Evolutionary conservation across 1,140 invertebrate species (phyloP), one percentile per base, ranked within the genome.

Genomic region (Nasonia longicornis): DNA sequence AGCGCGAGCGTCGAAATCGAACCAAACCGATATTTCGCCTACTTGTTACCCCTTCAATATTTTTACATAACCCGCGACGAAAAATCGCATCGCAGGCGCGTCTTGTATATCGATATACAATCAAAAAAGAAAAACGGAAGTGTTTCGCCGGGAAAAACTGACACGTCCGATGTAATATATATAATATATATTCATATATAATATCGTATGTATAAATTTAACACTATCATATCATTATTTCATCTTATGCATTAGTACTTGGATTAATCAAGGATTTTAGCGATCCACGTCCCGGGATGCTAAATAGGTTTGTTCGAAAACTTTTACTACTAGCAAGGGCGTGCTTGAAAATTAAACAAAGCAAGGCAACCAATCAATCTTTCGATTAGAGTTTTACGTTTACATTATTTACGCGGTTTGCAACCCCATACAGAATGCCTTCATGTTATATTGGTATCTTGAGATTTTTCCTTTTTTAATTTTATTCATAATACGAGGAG

Each of bases 281-380:
- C 86, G 85, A 86, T 87, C 86, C 83, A 87, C 85, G 85, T 85
- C 85, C 86, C 84, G 86, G 85, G 86, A 87, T 88, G 85, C 83
- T 86, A 86, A 86, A 85, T 78, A 77, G 4, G 58, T 80, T 71
- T 42, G 3, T 74, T 78, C 11, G 74, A 78, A 82, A 82, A 73
- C 16, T 29, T 52, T 78, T 58, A 69, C 71, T 79, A 74, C 42
- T 78, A 77, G 67, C 74, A 82, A 77, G 80, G 70, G 70, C 42
- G 76, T 78, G 76, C 31, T 81, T 52, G 42, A 79, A 81, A 79
- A 81, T 72, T 67, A 77, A 82, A 81, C n/a, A 77, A 84, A 82
- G 70, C 77, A 84, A 84, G 77, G 83, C 80, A 84, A 80, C 74
- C 77, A 82, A 84, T 82, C 83, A 80, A 82, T 82, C 80, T 82